Conservation (phyloP, 2,888 invertebrate species). For the Aphrophora alni region DNA sequence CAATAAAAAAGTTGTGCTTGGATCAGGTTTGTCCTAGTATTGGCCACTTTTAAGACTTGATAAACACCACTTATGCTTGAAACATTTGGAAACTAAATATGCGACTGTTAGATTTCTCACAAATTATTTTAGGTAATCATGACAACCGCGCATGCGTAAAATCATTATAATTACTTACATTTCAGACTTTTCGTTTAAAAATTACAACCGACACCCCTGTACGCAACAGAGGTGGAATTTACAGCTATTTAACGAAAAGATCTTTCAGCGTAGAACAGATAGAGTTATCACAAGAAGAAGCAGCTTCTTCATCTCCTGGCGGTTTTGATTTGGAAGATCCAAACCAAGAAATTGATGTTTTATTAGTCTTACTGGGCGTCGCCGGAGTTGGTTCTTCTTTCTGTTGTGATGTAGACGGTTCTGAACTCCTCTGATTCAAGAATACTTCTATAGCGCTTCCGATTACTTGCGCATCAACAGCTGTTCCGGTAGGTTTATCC, state of each 20-base stretch:
- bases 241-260: constrained; percentile 79
- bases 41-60: too few relatives aligned
- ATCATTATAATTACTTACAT: too few relatives aligned
- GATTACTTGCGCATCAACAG: constrained; percentile 79
- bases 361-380: constrained; percentile 23
- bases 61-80: too few relatives aligned
- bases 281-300: constrained; percentile 78
- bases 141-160: too few relatives aligned
- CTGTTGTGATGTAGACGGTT: constrained; percentile 56
- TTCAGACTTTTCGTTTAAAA: too few relatives aligned
- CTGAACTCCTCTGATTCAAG: constrained; percentile 66
- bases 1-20: too few relatives aligned
- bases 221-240: constrained; percentile 38
- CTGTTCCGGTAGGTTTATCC: constrained; percentile 78
- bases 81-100: too few relatives aligned
- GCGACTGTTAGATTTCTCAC: too few relatives aligned
- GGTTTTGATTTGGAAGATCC: constrained; percentile 44
- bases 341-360: constrained; percentile 39
- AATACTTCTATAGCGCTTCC: constrained; percentile 88
- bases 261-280: constrained; percentile 85
- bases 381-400: constrained; percentile 29
- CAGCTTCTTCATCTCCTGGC: constrained; percentile 70
- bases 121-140: too few relatives aligned
- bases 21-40: too few relatives aligned
- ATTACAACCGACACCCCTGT: not conserved